Conservation (phyloP, 2,888 invertebrate species). For the Eilema griseolum region DNA sequence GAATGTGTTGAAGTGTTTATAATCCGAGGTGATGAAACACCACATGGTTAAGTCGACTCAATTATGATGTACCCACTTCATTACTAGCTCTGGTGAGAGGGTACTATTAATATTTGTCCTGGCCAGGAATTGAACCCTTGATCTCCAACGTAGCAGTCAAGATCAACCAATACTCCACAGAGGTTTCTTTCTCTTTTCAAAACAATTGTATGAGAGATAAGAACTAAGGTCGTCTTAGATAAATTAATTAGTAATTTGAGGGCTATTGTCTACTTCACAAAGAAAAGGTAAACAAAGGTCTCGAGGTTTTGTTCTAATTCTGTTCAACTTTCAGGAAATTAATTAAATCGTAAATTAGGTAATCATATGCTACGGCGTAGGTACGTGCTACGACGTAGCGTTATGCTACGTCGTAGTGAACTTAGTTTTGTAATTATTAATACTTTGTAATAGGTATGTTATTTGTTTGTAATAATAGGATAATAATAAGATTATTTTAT, state of each 20-base stretch:
- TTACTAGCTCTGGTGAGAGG: no score
- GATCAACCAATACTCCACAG: not conserved
- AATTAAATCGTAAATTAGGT: not conserved
- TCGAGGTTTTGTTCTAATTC: not conserved
- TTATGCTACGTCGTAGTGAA: not conserved
- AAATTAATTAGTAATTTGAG: conserved; percentile 2
- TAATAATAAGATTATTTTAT: no score
- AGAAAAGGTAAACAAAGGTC: not conserved
- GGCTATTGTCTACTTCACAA: not conserved
- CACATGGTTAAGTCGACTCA: no score
- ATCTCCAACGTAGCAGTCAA: no score
- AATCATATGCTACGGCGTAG: not conserved
- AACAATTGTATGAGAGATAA: not conserved
- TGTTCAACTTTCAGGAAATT: not conserved
- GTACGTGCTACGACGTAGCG: not conserved
- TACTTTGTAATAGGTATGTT: not conserved
- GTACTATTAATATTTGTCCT: no score
- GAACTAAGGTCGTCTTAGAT: not conserved
- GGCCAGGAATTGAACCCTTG: no score
- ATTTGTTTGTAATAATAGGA: not conserved
- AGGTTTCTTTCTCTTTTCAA: not conserved
- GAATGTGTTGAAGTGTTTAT: no score
- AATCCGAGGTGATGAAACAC: no score
- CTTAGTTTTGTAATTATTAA: not conserved
- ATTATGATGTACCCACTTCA: no score